Percentiles rank a stretch among this genome's conserved stretches.
Conservation (phyloP, 2,888 invertebrate species). For the Augochlorella aurata region DNA sequence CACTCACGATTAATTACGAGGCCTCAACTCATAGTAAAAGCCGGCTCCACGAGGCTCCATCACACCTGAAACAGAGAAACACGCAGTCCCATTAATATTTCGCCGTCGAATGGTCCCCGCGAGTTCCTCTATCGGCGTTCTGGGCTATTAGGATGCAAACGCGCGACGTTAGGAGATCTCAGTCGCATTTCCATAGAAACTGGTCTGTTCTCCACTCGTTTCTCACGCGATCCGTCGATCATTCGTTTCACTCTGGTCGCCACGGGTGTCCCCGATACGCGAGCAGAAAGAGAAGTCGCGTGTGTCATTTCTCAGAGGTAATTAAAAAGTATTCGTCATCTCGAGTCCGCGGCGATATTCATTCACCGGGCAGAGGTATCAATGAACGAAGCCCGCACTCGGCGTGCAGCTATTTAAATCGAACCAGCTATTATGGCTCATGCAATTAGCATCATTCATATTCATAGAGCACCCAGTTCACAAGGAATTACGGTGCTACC, state of each 20-base stretch:
- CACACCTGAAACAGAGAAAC: conserved; percentile 77
- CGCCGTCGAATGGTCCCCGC: conserved; percentile 29
- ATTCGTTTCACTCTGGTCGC: not conserved
- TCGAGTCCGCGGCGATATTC: not conserved
- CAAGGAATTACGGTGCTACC: conserved; percentile 36
- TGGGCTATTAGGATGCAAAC: conserved; percentile 47
- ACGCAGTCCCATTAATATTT: conserved; percentile 51
- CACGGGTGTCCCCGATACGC: not conserved
- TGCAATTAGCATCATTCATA: conserved; percentile 51
- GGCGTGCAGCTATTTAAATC: conserved; percentile 15
- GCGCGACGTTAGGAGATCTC: conserved; percentile 45
- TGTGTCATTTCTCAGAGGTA: not conserved
- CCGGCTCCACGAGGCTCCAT: conserved; percentile 77
- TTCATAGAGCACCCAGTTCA: conserved; percentile 44
- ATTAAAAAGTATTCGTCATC: not conserved
- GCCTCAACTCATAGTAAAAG: conserved; percentile 80
- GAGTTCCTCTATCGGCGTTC: conserved; percentile 43
- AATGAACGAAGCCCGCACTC: conserved; percentile 25
- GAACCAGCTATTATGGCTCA: conserved; percentile 19
- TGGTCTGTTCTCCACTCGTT: conserved; percentile 35
- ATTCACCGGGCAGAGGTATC: conserved; percentile 3
- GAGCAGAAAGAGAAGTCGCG: not conserved
- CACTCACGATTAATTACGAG: conserved; percentile 79
- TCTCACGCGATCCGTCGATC: not conserved
- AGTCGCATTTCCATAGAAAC: conserved; percentile 39